Conservation (phyloP, 2,113 vertebrate genomes). For the Emydura subglobosa region DNA sequence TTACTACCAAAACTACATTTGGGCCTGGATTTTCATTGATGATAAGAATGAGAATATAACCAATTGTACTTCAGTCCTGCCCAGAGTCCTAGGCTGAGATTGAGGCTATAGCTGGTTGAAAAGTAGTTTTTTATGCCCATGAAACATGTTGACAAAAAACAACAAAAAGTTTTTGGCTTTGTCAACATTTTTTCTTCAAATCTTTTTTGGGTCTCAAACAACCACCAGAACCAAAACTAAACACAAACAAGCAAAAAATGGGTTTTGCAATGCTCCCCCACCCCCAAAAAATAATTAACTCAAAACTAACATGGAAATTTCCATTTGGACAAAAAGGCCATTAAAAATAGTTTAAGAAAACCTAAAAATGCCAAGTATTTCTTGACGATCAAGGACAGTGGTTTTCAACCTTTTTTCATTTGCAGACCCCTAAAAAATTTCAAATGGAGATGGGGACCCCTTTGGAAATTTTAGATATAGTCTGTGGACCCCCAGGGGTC, state of each 20-base stretch:
- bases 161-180: conserved; percentile 4
- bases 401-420: background rate
- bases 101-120: conserved; percentile 31
- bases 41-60: background rate
- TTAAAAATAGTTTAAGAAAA: background rate
- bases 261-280: background rate
- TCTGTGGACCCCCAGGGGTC: background rate
- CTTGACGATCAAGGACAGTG: background rate
- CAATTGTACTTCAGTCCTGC: conserved; percentile 48
- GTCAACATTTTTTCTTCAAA: background rate
- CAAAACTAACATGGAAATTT: background rate
- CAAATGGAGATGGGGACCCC: background rate
- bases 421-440: background rate
- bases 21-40: background rate
- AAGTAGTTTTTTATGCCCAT: conserved; percentile 55
- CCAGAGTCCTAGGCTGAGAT: conserved; percentile 63
- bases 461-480: background rate
- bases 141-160: background rate
- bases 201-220: background rate
- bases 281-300: background rate
- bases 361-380: background rate
- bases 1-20: background rate
- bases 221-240: background rate
- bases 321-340: background rate
- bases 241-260: background rate